Evolutionary conservation across 1,140 invertebrate genomes (phyloP).

Genomic region (Drosophila malerkotliana): DNA sequence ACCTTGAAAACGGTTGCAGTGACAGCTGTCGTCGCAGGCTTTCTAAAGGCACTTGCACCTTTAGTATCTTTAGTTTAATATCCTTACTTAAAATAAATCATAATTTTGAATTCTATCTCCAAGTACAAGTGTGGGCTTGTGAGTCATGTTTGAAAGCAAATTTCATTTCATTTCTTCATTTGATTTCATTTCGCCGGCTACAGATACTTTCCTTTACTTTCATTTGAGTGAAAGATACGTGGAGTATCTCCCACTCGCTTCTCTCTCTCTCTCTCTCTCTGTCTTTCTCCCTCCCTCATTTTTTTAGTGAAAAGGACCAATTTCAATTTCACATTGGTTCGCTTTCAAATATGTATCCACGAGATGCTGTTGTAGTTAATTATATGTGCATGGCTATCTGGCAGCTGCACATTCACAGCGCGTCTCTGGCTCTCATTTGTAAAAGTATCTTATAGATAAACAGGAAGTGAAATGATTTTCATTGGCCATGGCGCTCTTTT

Average conservation of each 20-base stretch:
- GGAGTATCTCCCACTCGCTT: slow-evolving; percentile 7
- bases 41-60: slow-evolving; percentile 16
- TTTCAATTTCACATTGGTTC: slow-evolving; percentile 69
- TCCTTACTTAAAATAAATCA: background rate
- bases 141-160: slow-evolving; percentile 67
- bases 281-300: slow-evolving; percentile 19
- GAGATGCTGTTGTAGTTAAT: slow-evolving; percentile 64
- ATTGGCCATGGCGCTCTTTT: slow-evolving; percentile 6
- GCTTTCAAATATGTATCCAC: slow-evolving; percentile 66
- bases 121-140: background rate
- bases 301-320: slow-evolving; percentile 75
- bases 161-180: slow-evolving; percentile 82
- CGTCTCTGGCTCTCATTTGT: slow-evolving; percentile 44
- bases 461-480: slow-evolving; percentile 64
- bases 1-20: slow-evolving; percentile 66
- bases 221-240: slow-evolving; percentile 80
- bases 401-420: slow-evolving; percentile 41
- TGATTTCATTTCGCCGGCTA: slow-evolving; percentile 66
- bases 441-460: slow-evolving; percentile 67
- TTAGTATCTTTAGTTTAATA: background rate
- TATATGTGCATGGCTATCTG: slow-evolving; percentile 50
- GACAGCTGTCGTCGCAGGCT: slow-evolving; percentile 65
- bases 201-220: slow-evolving; percentile 78
- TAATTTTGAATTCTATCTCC: background rate
- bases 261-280: slow-evolving; percentile 4